Base-by-base conservation (phyloP, 2,113 vertebrate genomes). In the Rhabdomys dilectus region DNA sequence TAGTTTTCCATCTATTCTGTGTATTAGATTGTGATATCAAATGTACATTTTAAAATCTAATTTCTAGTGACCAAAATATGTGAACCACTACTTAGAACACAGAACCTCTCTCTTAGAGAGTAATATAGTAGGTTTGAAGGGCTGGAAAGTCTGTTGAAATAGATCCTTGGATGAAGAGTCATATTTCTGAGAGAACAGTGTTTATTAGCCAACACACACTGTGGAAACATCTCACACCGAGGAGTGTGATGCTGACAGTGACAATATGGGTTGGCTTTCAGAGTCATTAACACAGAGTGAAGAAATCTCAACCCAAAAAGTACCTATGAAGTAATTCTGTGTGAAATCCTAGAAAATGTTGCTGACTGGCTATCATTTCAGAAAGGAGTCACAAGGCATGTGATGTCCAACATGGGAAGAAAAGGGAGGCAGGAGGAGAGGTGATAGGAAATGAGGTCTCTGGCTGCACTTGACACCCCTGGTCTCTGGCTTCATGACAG, bases 21-120 rank as follows among this genome's bases (percentile, higher is more conserved):
- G 36, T 73, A 34, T 56, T 45, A 70, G 8, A 1, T 56, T 94
- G 36, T 81, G 11, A 77, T 81, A 36, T 78, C n/a, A 85, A 73
- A 24, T 82, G 78, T 92, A 95, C 17, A 31, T 95, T 96, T 94
- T 88, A 26, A 13, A 73, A 42, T 91, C 0, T 75, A 76, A 3
- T 26, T 88, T 13, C 31, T 39, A 10, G 24, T 93, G 86, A 78
- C 26, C 62, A 77, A 78, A 66, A 16, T 56, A 17, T 92, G 31
- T 17, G 78, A 39, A 62, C 15, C 5, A 53, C 45, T 66, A 26
- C 24, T 22, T 85, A 91, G 76, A 91, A 77, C 19, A 60, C 29
- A 91, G 89, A 95, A 19, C 26, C 81, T 86, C 22, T 36, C 58
- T 26, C 13, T 90, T 42, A 93, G 19, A 88, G 7, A 91, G 4